Evolutionary conservation across 2,888 invertebrate genomes (phyloP), one percentile per base, ranked within the genome.

Genomic region (Vandiemenella viatica): DNA sequence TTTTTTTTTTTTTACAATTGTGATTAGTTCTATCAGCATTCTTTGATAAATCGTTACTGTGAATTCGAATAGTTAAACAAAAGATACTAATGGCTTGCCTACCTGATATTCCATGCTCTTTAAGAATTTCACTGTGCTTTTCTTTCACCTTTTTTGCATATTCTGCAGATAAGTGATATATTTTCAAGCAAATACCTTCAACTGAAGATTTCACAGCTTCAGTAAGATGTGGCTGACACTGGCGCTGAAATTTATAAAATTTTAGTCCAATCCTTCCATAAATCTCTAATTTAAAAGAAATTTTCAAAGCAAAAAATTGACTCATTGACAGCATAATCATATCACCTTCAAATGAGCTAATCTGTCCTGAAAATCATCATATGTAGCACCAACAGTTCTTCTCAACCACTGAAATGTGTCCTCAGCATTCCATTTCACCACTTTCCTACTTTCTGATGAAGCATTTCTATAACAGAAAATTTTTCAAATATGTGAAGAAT

Each of bases 361-460:
- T 60, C 95, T 76, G 54, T 77, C 88, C 71, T 86, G 83, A 65
- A 91, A 92, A 66, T 92, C 91, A 66, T 92, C 91, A 66, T 91
- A 92, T 2, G 89, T 90, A 10, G 93, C 92, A 48, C 91, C 92
- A 22, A 90, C 84, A 8, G 93, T 92, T 61, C 86, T 78, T 62
- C 95, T 75, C 45, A 96, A 66, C 95, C 95, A 96, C 58, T 89
- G 88, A 67, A 96, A 93, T 19, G 93, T 95, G 60, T 96, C 95
- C 62, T 96, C 95, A 0, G 92, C 93, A 70, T 95, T 93, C 96
- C 96, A 96, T 65, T 95, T 96, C 1, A 97, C 95, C 13, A 95
- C 87, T 70, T 96, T 96, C 54, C 96, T 76, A 62, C 93, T 91
- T 64, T 95, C 93, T 0, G 91, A 80, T 20, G 90, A 86, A 7